phyloP scores from a whole-genome alignment of 2,888 invertebrate species.

The Antheraea yamamai region DNA sequence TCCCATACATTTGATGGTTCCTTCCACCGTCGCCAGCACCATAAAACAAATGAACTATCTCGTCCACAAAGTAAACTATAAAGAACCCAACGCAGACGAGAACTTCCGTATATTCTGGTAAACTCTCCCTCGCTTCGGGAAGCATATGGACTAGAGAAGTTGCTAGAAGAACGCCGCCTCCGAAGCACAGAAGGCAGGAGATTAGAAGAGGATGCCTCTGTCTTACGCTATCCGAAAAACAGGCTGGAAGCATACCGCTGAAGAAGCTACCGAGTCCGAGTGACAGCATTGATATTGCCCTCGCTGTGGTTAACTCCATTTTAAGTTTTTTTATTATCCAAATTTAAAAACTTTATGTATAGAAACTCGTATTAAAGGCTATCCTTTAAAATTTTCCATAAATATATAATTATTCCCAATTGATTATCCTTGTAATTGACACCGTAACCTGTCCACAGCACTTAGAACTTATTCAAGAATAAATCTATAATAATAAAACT shows the following conservation, averaged over 20 bases:
- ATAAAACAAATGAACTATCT: slow-evolving; percentile 86
- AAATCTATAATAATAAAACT: not conserved
- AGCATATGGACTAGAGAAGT: slow-evolving; percentile 90
- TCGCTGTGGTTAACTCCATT: slow-evolving; percentile 81
- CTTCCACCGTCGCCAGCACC: slow-evolving; percentile 50
- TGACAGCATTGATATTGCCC: slow-evolving; percentile 84
- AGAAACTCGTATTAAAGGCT: not conserved
- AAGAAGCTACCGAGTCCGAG: slow-evolving; percentile 87
- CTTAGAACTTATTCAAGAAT: too few species aligned
- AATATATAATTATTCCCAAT: not conserved
- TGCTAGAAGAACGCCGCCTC: slow-evolving; percentile 89
- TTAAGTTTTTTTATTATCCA: slow-evolving; percentile 12
- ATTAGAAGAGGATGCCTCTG: slow-evolving; percentile 83
- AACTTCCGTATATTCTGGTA: slow-evolving; percentile 84
- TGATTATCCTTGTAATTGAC: too few species aligned
- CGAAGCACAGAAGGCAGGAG: slow-evolving; percentile 88
- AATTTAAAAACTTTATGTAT: not conserved
- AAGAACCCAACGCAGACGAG: slow-evolving; percentile 87
- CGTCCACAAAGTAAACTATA: slow-evolving; percentile 87
- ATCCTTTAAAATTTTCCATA: not conserved
- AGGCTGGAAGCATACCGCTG: slow-evolving; percentile 86
- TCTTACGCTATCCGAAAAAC: slow-evolving; percentile 82
- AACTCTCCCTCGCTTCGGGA: slow-evolving; percentile 86
- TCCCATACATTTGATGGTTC: slow-evolving; percentile 43
- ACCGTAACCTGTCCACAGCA: too few species aligned